phyloP scores from a whole-genome alignment of 2,797 vertebrate species.

The Falco naumanni region DNA sequence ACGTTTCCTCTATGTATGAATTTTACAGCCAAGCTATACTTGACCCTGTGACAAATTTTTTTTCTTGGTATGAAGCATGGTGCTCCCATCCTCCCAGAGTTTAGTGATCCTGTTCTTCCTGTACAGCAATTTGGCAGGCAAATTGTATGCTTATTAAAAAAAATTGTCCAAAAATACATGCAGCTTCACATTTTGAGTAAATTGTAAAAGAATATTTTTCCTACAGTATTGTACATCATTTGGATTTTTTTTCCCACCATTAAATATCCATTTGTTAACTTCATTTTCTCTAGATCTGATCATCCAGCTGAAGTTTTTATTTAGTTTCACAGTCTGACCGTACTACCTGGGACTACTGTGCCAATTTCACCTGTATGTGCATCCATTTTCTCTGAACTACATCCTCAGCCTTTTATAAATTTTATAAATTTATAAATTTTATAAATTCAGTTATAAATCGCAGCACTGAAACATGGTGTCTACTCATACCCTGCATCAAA shows the following conservation, averaged over 20 bases:
- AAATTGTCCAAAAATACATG: not conserved
- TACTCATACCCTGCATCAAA: accelerated
- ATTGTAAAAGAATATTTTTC: not conserved
- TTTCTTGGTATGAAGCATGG: not conserved
- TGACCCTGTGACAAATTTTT: not conserved
- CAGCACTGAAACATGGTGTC: not conserved
- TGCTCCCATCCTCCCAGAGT: not conserved
- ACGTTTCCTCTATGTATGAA: not conserved
- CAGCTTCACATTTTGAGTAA: not conserved
- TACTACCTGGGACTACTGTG: not conserved
- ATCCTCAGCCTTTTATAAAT: not conserved
- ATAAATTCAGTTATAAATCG: not conserved
- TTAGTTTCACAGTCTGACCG: not conserved
- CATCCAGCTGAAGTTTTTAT: not conserved
- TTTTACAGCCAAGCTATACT: not conserved
- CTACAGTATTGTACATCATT: not conserved
- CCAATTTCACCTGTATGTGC: not conserved
- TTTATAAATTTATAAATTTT: not conserved
- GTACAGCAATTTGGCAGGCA: not conserved
- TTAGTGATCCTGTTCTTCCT: not conserved
- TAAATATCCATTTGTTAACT: not conserved
- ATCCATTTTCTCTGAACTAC: not conserved
- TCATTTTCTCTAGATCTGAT: not conserved
- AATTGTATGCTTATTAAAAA: not conserved
- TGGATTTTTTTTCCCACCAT: not conserved